Base-by-base conservation (phyloP, 2,113 vertebrate species). In the Ivindomyrus marchei region DNA sequence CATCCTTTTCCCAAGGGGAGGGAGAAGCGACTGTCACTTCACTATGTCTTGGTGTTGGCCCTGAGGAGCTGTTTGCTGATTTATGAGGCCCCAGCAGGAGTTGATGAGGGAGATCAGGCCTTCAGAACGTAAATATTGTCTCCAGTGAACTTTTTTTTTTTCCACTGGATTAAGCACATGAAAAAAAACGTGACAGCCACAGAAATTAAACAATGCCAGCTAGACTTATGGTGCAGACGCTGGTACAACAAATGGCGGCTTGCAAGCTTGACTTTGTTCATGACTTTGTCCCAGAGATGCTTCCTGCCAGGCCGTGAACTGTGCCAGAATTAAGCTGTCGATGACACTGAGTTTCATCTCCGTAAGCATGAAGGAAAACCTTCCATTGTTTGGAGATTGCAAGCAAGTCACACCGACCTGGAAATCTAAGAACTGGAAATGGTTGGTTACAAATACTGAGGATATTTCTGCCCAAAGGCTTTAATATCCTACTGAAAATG, bases 41-140 rank as follows among this genome's bases (percentile, higher is more conserved):
- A 39, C 87, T 21, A 42, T 45, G 77, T 56, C 52, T 39, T 85
- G 39, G 49, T 50, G 49, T 9, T 4, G 70, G 19, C 46, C 47
- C 15, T 47, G 80, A 58, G 53, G 89, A 85, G 17, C 52, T n/a
- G 50, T 7, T 84, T 1, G 36, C 89, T 89, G 77, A 89, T 89
- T 89, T 89, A 84, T 89, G 89, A 80, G 11, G 1, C 80, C 7
- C 10, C 36, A 39, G 19, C 10, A 80, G 80, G 89, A 45, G 21
- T 24, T 39, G 77, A 15, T 47, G 87, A 36, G 31, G 89, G 49
- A 52, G 39, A 46, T 11, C 45, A n/a, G 80, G 80, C 77, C 52
- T 85, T 58, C 24, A 11, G 80, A 62, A 31, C n/a, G 10, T 89
- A 89, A 85, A 89, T 89, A 89, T 80, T 85, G 89, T 58, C 80